A percentile compares a stretch with the other conserved stretches of the same genome.
Evolutionary conservation across 2,797 vertebrate species (phyloP).

Genomic region (Pseudocheirus occidentalis): DNA sequence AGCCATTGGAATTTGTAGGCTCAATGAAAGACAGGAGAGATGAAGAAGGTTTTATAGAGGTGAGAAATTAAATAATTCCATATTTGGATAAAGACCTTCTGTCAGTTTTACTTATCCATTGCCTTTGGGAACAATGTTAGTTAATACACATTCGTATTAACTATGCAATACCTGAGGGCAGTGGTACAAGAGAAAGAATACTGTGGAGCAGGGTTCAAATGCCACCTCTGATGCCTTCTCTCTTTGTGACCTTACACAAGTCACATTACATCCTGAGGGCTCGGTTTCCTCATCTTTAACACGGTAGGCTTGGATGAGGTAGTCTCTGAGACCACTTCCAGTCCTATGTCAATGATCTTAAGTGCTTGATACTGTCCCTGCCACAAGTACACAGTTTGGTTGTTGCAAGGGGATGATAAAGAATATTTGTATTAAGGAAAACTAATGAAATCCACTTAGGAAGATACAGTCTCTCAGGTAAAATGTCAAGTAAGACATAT

Average conservation of each 20-base stretch:
- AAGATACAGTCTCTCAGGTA: background rate
- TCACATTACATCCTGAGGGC: background rate
- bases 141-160: background rate
- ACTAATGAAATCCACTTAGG: background rate
- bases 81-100: slow-evolving; percentile 59
- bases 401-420: background rate
- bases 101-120: slow-evolving; percentile 26
- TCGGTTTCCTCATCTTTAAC: background rate
- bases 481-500: background rate
- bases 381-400: background rate
- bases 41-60: slow-evolving; percentile 82
- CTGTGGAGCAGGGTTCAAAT: background rate
- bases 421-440: background rate
- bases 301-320: background rate
- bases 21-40: slow-evolving; percentile 74
- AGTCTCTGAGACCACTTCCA: background rate
- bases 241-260: background rate
- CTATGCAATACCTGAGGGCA: background rate
- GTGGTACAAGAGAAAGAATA: background rate
- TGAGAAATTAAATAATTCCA: slow-evolving; percentile 77
- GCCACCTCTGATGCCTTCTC: background rate
- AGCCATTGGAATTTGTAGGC: slow-evolving; percentile 71
- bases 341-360: background rate
- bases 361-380: background rate
- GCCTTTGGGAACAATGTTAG: background rate